Evolutionary conservation across 2,797 vertebrate species (phyloP), one percentile per base, ranked within the genome.

Genomic region (Enteromius unitaeniatus): DNA sequence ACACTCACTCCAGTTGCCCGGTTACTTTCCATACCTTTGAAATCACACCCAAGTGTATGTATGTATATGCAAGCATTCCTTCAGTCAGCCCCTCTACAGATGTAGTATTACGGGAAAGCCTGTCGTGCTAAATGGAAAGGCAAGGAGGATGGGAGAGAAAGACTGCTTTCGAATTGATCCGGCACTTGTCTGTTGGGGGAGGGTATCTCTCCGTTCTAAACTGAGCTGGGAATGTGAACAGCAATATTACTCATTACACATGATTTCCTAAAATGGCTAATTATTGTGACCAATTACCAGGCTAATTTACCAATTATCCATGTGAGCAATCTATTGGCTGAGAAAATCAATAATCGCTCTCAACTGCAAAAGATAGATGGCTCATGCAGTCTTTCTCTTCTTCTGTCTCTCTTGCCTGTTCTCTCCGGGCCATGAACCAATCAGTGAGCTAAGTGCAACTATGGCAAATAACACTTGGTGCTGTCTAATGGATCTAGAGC

Each of bases 211-310:
- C 23, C 69, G 75, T 51, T 81, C 74, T 88, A 84, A 86, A 88
- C 90, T 85, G 83, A 88, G 85, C 92, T 82, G 88, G 42, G 86
- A 69, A 89, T 84, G 84, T 89, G 91, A 91, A 93, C 90, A 92
- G 77, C 90, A 67, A 92, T 93, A 93, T 93, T 93, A 91, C 92
- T 94, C 88, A 94, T 94, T 92, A 89, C 74, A 75, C 88, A 92
- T 93, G 92, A 94, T 94, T 92, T 94, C 90, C 92, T 93, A 93
- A 95, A 93, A 94, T 92, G 93, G 93, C 93, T 94, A 94, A 95
- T 95, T 95, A 95, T 93, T 91, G 84, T 37, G 91, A 92, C 83
- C 93, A 94, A 94, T 95, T 94, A 94, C 88, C 85, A 81, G 87
- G 85, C 89, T 95, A 93, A 95, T 95, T 94, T 93, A 92, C 93